These are phyloP conservation scores for Lasioglossum zephyrum DNA, from an alignment of 2,888 invertebrate species.

Conservation along the genomic window DNA sequence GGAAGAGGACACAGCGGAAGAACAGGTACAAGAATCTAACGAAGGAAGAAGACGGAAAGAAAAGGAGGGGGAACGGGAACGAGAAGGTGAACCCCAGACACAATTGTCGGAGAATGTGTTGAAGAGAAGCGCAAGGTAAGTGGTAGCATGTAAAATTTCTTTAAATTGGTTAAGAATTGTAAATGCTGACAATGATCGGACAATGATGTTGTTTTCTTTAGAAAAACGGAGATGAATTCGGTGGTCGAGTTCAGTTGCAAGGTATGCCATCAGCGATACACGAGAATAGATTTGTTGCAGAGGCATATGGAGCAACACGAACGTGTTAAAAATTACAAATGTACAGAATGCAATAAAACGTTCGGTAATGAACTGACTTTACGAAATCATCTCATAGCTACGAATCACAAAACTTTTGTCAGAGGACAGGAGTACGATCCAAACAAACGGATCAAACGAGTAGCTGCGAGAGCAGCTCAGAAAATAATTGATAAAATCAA, in stretches of 20 bases:
- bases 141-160: conserved; percentile 7
- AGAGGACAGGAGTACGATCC: conserved; percentile 82
- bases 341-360: conserved; percentile 80
- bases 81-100: neutral
- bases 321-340: conserved; percentile 75
- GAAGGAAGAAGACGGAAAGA: conserved; percentile 22
- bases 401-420: conserved; percentile 80
- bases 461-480: conserved; percentile 82
- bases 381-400: conserved; percentile 82
- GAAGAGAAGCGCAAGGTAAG: conserved; percentile 37
- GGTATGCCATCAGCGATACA: conserved; percentile 76
- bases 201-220: conserved; percentile 37
- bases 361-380: conserved; percentile 81
- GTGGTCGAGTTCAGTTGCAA: conserved; percentile 74
- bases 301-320: conserved; percentile 77
- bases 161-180: neutral
- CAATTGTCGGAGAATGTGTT: conserved; percentile 25
- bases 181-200: neutral
- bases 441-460: conserved; percentile 81
- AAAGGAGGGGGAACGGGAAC: conserved; percentile 27
- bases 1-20: conserved; percentile 22
- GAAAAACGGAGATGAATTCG: conserved; percentile 71
- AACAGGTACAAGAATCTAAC: neutral
- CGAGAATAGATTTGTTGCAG: conserved; percentile 74
- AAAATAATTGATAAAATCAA: conserved; percentile 83